Conservation (phyloP, 2,113 vertebrate species). For the Cyprinodon variegatus region DNA sequence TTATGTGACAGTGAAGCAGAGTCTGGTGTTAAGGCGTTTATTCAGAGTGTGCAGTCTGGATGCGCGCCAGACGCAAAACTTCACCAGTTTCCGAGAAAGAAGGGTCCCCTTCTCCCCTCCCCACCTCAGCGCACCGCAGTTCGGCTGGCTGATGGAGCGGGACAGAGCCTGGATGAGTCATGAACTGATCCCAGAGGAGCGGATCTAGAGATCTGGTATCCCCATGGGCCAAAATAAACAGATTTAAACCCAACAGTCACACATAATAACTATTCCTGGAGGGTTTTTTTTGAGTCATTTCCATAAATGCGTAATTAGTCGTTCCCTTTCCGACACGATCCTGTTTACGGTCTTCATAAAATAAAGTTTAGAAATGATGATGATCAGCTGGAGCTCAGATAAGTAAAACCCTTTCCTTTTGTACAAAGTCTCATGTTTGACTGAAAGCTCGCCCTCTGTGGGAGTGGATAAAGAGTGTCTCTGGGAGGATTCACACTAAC, state of each 20-base stretch:
- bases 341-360: neutral
- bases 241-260: neutral
- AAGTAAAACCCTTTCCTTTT: neutral
- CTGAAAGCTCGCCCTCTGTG: conserved; percentile 21
- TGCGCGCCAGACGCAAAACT: conserved; percentile 39
- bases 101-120: neutral
- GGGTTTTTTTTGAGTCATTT: conserved; percentile 1
- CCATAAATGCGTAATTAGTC: neutral
- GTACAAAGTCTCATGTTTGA: conserved; percentile 14
- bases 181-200: conserved; percentile 1
- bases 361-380: neutral
- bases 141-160: conserved; percentile 11
- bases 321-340: neutral
- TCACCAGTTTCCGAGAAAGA: conserved; percentile 31
- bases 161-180: conserved; percentile 45
- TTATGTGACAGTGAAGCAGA: neutral
- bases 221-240: conserved; percentile 18
- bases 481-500: neutral
- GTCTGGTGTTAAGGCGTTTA: neutral
- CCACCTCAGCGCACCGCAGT: neutral
- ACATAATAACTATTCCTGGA: neutral
- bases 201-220: conserved; percentile 2
- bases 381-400: neutral
- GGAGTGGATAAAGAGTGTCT: conserved; percentile 9
- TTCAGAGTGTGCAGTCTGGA: neutral